Percentiles rank a stretch among this genome's conserved stretches.
Conservation (phyloP, 2,113 vertebrate genomes). For the Gymnobelideus leadbeateri region DNA sequence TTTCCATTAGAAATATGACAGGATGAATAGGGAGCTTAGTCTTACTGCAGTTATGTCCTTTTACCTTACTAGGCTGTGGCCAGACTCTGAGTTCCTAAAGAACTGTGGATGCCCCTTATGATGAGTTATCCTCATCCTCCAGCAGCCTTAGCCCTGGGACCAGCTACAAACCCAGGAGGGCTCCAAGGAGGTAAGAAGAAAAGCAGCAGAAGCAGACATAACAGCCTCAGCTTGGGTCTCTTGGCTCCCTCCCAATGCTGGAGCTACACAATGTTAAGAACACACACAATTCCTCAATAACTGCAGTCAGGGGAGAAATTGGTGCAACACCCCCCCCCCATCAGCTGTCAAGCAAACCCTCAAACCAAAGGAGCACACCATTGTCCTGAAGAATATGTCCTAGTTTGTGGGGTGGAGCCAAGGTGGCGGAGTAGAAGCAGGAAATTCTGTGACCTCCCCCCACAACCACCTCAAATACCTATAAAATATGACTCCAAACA, state of each 20-base stretch:
- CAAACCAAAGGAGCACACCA: neutral
- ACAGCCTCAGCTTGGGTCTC: too few relatives aligned
- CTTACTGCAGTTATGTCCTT: slow-evolving; percentile 80
- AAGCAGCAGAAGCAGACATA: neutral
- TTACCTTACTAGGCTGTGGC: neutral
- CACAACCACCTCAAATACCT: too few relatives aligned
- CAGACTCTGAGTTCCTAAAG: neutral
- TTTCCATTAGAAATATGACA: slow-evolving; percentile 89
- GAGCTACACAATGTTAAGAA: too few relatives aligned
- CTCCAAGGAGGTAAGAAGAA: neutral
- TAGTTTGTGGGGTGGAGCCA: too few relatives aligned
- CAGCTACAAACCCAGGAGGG: neutral
- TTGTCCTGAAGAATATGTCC: neutral
- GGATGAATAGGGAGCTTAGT: slow-evolving; percentile 71
- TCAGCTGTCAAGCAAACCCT: neutral
- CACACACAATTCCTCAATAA: too few relatives aligned
- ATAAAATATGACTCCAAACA: too few relatives aligned
- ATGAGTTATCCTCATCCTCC: neutral
- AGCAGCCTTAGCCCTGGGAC: neutral
- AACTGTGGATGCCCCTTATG: neutral
- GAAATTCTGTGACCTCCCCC: too few relatives aligned
- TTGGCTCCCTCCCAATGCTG: too few relatives aligned
- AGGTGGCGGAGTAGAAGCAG: too few relatives aligned
- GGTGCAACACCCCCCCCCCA: too few relatives aligned
- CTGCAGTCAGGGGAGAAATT: too few relatives aligned